A percentile compares a stretch with the other conserved stretches of the same genome.
Conservation (phyloP, 2,888 invertebrate genomes). For the Macrosiphum euphorbiae region DNA sequence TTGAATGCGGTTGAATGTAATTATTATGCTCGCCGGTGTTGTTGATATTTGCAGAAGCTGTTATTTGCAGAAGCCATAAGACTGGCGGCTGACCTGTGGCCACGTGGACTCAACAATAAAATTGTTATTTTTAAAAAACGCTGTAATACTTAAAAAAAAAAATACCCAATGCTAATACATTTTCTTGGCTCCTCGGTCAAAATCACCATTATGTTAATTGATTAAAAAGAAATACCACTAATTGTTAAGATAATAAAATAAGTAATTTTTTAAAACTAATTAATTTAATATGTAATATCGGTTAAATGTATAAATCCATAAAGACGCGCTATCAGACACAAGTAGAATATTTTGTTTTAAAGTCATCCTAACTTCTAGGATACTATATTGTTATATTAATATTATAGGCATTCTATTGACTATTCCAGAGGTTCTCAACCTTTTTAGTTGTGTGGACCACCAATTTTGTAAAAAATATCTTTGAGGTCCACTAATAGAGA, state of each 20-base stretch:
- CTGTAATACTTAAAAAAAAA: not conserved
- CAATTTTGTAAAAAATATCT: too few species aligned
- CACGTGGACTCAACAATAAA: too few species aligned
- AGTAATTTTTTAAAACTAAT: not conserved
- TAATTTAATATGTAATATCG: not conserved
- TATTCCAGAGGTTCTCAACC: too few species aligned
- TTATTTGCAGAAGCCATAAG: too few species aligned
- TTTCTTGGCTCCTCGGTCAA: not conserved
- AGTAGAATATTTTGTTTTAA: not conserved
- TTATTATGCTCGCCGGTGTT: too few species aligned
- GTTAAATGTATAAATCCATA: not conserved
- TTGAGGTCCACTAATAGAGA: too few species aligned
- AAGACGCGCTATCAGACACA: not conserved
- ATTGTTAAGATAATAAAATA: not conserved
- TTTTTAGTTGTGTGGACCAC: too few species aligned
- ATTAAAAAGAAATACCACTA: not conserved
- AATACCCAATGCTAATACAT: not conserved
- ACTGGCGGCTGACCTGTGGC: too few species aligned
- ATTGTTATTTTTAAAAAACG: not conserved
- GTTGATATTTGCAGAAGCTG: too few species aligned
- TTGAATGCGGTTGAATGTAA: too few species aligned
- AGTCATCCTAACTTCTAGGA: not conserved
- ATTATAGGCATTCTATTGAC: too few species aligned
- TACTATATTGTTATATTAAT: too few species aligned
- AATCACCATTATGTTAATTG: not conserved